phyloP scores from a whole-genome alignment of 2,888 invertebrate species.

The Apotomis capreana region DNA sequence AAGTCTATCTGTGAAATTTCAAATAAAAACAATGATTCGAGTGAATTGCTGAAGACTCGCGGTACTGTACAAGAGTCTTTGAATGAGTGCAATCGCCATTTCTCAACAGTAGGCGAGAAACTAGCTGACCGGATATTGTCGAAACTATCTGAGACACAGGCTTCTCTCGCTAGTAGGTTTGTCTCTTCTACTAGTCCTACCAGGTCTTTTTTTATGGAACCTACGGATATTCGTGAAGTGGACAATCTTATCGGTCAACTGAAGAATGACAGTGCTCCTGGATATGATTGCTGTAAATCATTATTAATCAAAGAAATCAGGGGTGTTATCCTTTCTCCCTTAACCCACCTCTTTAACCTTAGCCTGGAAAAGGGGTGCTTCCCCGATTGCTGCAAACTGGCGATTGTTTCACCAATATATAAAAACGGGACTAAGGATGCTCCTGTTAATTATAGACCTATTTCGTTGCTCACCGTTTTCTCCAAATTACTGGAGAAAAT shows the following conservation, averaged over 20 bases:
- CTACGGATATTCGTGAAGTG: background rate
- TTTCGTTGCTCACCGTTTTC: background rate
- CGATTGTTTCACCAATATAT: background rate
- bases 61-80: background rate
- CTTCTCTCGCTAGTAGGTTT: background rate
- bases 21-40: background rate
- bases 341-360: background rate
- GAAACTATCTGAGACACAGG: background rate
- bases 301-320: no score
- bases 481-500: background rate
- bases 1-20: background rate
- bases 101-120: background rate
- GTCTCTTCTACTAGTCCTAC: background rate
- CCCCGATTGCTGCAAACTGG: background rate
- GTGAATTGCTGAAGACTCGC: background rate
- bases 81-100: background rate
- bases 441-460: background rate
- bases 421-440: background rate
- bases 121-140: background rate
- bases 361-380: background rate
- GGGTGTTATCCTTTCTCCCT: background rate
- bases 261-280: background rate
- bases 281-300: background rate
- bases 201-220: background rate
- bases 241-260: background rate